Evolutionary conservation across 2,888 invertebrate species (phyloP).

Genomic region (Acholoe squamosa): DNA sequence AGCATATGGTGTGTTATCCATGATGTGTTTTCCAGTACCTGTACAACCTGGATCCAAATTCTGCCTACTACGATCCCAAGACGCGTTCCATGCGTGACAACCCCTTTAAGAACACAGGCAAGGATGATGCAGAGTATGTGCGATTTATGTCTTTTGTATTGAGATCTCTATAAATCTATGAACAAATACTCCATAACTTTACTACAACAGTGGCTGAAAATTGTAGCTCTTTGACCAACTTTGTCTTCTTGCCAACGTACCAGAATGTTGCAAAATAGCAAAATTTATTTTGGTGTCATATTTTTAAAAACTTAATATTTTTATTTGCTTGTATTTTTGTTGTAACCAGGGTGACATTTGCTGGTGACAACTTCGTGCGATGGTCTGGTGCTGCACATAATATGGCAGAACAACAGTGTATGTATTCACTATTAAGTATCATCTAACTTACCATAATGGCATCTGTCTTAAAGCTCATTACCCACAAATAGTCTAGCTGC

Average conservation of each 20-base stretch:
- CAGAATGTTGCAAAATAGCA: too few species aligned
- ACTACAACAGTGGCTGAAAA: too few species aligned
- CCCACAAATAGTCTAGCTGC: too few species aligned
- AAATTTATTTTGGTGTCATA: background rate
- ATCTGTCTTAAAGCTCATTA: too few species aligned
- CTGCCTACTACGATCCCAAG: conserved; percentile 99
- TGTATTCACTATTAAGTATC: conserved; percentile 69
- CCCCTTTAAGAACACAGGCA: conserved; percentile 88
- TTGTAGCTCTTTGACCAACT: too few species aligned
- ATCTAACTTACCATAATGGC: too few species aligned
- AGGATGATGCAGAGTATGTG: conserved; percentile 74
- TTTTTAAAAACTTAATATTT: background rate
- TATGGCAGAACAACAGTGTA: conserved; percentile 93
- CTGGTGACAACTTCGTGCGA: conserved; percentile 97
- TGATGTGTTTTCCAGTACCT: conserved; percentile 87
- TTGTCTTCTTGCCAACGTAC: too few species aligned
- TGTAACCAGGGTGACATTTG: conserved; percentile 85
- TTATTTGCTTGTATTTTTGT: background rate
- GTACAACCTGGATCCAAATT: conserved; percentile 97
- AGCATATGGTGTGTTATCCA: too few species aligned
- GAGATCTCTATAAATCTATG: background rate
- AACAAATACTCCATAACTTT: background rate
- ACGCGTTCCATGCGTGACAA: conserved; percentile 99
- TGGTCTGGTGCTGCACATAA: conserved; percentile 96
- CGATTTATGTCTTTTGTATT: background rate